Base-by-base conservation (phyloP, 2,113 vertebrate species). In the Plestiodon gilberti region DNA sequence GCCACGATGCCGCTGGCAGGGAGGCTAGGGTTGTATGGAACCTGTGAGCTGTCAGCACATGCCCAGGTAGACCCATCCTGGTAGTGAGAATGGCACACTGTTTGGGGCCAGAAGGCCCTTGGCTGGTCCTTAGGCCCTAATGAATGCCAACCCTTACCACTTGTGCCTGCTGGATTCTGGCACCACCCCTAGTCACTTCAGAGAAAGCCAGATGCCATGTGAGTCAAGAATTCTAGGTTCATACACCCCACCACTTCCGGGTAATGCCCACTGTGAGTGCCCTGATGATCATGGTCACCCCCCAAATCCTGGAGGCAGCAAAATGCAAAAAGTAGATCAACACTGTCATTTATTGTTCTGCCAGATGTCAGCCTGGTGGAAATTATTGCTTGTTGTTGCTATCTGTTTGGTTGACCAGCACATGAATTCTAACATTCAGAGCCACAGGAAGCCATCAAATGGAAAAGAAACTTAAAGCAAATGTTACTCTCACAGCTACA, bases 401-500 rank as follows among this genome's bases (percentile, higher is more conserved):
- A 10, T 0, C 3, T 0, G 10, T 6, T 52, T 61, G 7, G 1
- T 71, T 30, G 28, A 17, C 18, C 17, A 2, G 3, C 28, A 2
- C 30, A 69, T 76, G 77, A 74, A 74, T 28, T 70, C 38, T 70
- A 57, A 14, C 43, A 1, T 61, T 62, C 73, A 62, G 33, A 84
- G 40, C 22, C 2, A 75, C 0, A 2, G 6, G 4, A 40, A 79
- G 2, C 14, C 28, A 81, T 57, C 14, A 75, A 82, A 92, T 90
- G 69, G 67, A 0, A 76, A 61, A 81, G 38, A 85, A 85, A 23
- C 2, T 35, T 67, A 55, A 76, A 52, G 3, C 5, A 40, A 38
- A 81, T 70, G 78, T 89, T 80, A 90, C 75, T 69, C 61, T 92
- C 52, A 77, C 59, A 87, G 83, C 85, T 79, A 59, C 4, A 67